phyloP scores from a whole-genome alignment of 2,888 invertebrate species.

The Apotomis betuletana region DNA sequence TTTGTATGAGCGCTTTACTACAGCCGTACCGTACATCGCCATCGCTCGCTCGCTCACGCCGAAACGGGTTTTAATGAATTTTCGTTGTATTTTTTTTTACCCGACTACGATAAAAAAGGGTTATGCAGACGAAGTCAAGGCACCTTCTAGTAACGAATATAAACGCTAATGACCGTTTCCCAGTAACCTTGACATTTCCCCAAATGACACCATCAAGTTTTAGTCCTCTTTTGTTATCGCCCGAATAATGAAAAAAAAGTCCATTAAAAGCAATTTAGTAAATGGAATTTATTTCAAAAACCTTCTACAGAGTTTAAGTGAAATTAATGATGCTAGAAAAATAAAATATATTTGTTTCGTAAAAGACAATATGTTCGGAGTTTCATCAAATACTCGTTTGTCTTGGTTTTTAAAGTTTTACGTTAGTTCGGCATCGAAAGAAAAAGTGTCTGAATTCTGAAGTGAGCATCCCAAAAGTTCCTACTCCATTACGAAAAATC shows the following conservation, averaged over 20 bases:
- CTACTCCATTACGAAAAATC: neutral
- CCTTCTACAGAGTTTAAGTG: slow-evolving; percentile 10
- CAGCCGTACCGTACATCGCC: too few species aligned
- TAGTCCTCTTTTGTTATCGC: neutral
- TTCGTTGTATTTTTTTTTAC: too few species aligned
- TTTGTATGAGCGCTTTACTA: too few species aligned
- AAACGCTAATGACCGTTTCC: neutral
- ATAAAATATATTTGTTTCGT: slow-evolving; percentile 17
- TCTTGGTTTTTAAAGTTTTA: slow-evolving; percentile 15
- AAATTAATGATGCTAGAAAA: slow-evolving; percentile 13
- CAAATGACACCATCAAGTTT: slow-evolving; percentile 1
- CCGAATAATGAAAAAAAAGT: neutral
- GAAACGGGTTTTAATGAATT: too few species aligned
- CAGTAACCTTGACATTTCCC: neutral
- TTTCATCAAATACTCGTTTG: slow-evolving; percentile 23
- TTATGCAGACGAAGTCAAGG: too few species aligned
- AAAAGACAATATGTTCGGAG: slow-evolving; percentile 10
- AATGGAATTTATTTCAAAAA: neutral
- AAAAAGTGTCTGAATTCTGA: slow-evolving; percentile 7
- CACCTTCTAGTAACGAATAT: too few species aligned
- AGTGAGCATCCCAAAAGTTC: neutral
- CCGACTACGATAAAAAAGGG: too few species aligned
- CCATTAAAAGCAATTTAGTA: slow-evolving; percentile 6
- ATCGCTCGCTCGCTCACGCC: too few species aligned
- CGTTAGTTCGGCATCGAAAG: slow-evolving; percentile 13